These are phyloP conservation scores for Meriones psammophilus DNA, from an alignment of 2,797 vertebrate genomes.

Conservation along the genomic window DNA sequence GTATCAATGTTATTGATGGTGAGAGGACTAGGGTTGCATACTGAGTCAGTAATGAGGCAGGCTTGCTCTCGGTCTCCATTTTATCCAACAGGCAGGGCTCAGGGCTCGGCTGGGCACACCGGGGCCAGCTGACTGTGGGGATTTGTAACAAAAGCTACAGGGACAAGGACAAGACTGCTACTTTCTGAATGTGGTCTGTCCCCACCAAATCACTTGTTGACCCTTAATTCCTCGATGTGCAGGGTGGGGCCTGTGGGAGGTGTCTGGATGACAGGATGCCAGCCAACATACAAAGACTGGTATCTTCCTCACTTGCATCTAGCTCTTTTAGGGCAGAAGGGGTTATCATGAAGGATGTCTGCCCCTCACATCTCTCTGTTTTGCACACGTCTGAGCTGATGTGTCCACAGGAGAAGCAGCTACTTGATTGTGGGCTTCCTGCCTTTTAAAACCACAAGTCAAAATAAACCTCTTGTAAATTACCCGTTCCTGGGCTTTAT, in stretches of 20 bases:
- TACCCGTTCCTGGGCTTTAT: background rate
- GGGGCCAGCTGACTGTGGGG: background rate
- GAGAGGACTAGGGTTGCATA: background rate
- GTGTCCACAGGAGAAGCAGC: background rate
- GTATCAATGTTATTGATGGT: slow-evolving; percentile 77
- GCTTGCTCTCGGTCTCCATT: background rate
- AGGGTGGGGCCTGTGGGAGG: background rate
- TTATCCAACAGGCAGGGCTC: background rate
- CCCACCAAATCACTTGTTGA: no score
- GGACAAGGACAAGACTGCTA: background rate
- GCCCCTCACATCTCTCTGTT: background rate
- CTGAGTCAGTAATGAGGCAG: slow-evolving; percentile 33
- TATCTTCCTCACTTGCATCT: background rate
- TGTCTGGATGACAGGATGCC: background rate
- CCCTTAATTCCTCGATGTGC: background rate
- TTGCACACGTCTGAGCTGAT: background rate
- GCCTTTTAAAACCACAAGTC: background rate
- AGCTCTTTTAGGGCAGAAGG: background rate
- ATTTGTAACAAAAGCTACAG: background rate
- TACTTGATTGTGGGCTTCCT: background rate
- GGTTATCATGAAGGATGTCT: background rate
- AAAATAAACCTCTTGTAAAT: background rate
- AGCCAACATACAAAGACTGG: no score
- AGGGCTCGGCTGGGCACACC: background rate
- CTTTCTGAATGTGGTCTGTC: background rate